Evolutionary conservation across 2,888 invertebrate species (phyloP).

Genomic region (Liopterus haemorrhoidalis): DNA sequence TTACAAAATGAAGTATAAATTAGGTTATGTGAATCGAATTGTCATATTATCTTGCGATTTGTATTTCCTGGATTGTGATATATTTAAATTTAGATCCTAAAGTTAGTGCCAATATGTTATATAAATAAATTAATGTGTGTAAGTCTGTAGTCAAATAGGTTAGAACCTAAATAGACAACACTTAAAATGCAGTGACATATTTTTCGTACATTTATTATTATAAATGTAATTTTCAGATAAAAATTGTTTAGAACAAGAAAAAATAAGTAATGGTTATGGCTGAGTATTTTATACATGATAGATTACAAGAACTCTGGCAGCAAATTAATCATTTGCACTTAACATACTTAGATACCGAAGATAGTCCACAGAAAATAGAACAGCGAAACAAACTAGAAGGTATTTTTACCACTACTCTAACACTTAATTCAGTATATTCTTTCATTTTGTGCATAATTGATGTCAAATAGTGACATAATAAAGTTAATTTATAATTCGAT

Average conservation of each 20-base stretch:
- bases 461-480: too few relatives aligned
- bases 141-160: constrained; percentile 16
- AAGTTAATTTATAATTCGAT: too few relatives aligned
- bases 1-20: too few relatives aligned
- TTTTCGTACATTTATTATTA: background rate
- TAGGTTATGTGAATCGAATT: too few relatives aligned
- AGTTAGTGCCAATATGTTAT: constrained; percentile 20
- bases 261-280: constrained; percentile 42
- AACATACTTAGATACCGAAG: constrained; percentile 73
- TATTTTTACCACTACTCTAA: constrained; percentile 39
- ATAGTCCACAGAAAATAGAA: constrained; percentile 69
- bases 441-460: constrained; percentile 4
- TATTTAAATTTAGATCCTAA: constrained; percentile 19
- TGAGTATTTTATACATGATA: constrained; percentile 52
- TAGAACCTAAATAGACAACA: constrained; percentile 4
- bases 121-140: constrained; percentile 18
- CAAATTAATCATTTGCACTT: constrained; percentile 72
- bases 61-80: constrained; percentile 22
- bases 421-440: background rate
- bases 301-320: constrained; percentile 62
- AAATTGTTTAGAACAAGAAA: constrained; percentile 2
- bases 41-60: too few relatives aligned
- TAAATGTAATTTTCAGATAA: too few relatives aligned
- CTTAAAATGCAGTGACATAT: constrained; percentile 2
- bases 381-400: constrained; percentile 73